Conservation (phyloP, 2,113 vertebrate genomes). For the Athene noctua region DNA sequence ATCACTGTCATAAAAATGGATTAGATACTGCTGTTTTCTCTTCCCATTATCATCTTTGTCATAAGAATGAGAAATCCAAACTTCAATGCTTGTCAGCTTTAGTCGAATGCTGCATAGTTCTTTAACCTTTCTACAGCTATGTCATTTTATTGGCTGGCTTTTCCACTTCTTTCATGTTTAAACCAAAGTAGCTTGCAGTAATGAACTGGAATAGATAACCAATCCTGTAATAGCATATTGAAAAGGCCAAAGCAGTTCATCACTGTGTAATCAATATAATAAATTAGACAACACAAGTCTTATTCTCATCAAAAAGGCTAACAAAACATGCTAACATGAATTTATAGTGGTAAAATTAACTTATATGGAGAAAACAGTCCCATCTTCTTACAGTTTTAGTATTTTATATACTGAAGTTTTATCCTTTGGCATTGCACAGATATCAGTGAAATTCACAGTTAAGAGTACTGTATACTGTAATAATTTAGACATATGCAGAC, state of each 20-base stretch:
- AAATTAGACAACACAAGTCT: slow-evolving; percentile 15
- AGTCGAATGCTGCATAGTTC: neutral
- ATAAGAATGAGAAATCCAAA: slow-evolving; percentile 33
- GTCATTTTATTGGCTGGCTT: slow-evolving; percentile 43
- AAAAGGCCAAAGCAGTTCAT: slow-evolving; percentile 54
- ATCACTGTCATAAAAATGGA: slow-evolving; percentile 46
- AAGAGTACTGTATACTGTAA: neutral
- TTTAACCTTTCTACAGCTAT: slow-evolving; percentile 30
- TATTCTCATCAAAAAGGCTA: slow-evolving; percentile 13
- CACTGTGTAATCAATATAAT: slow-evolving; percentile 32
- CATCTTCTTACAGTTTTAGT: neutral
- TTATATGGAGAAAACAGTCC: neutral
- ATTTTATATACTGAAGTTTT: neutral
- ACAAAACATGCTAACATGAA: neutral
- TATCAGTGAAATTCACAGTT: neutral
- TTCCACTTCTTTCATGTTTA: slow-evolving; percentile 4
- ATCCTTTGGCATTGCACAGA: neutral
- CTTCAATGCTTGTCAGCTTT: slow-evolving; percentile 36
- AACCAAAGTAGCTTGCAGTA: neutral
- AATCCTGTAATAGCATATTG: slow-evolving; percentile 7
- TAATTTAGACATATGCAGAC: neutral
- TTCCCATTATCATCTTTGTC: slow-evolving; percentile 50
- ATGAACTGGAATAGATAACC: slow-evolving; percentile 31
- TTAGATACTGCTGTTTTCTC: slow-evolving; percentile 51
- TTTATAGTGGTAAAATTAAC: neutral